phyloP scores from a whole-genome alignment of 2,797 vertebrate genomes.

The Anguilla anguilla region DNA sequence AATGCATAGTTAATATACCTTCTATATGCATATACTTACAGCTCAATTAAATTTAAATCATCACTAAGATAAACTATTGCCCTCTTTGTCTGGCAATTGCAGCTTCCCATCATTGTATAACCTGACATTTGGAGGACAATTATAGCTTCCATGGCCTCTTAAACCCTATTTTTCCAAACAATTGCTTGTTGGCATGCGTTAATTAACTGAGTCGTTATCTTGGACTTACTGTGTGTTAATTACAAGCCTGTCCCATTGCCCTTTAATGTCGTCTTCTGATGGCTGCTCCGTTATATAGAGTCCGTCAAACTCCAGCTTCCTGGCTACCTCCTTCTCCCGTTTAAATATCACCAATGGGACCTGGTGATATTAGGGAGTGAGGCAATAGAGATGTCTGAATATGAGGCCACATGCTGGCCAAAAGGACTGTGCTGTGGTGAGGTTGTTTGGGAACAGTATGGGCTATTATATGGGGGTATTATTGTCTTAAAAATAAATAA shows the following conservation, averaged over 20 bases:
- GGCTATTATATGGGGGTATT: too few species aligned
- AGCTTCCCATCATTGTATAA: slow-evolving; percentile 12
- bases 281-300: slow-evolving; percentile 92
- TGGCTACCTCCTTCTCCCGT: slow-evolving; percentile 89
- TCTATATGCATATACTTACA: neutral
- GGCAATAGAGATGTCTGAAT: neutral
- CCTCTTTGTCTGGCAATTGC: slow-evolving; percentile 11
- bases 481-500: too few species aligned
- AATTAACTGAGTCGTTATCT: slow-evolving; percentile 31
- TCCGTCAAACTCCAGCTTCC: slow-evolving; percentile 90
- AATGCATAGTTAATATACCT: neutral
- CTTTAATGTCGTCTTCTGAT: slow-evolving; percentile 92
- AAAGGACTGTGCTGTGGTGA: neutral
- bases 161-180: slow-evolving; percentile 28
- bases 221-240: slow-evolving; percentile 90
- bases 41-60: slow-evolving; percentile 14
- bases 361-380: slow-evolving; percentile 54
- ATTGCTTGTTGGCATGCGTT: slow-evolving; percentile 10
- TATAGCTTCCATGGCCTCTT: slow-evolving; percentile 25
- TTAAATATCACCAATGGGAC: slow-evolving; percentile 92
- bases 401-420: neutral
- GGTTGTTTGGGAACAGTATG: neutral
- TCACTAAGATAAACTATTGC: slow-evolving; percentile 19
- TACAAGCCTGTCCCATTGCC: slow-evolving; percentile 90
- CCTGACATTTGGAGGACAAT: slow-evolving; percentile 38